A percentile compares a stretch with the other conserved stretches of the same genome.
Conservation (phyloP, 2,113 vertebrate genomes). For the Neodon shergylaensis region DNA sequence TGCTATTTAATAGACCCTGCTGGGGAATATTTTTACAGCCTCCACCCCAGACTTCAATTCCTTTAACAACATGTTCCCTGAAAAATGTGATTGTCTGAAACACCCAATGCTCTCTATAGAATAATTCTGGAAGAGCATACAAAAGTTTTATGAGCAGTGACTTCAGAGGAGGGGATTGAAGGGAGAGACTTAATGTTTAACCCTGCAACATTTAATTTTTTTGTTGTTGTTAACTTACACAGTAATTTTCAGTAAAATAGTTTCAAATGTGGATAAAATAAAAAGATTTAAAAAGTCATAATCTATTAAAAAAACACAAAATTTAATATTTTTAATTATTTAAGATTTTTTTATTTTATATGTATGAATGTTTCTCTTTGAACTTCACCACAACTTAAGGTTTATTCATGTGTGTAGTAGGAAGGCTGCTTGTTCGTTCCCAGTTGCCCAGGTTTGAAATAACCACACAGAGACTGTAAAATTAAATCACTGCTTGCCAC, state of each 20-base stretch:
- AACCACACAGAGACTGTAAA: no score
- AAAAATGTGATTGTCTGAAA: neutral
- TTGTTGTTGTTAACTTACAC: neutral
- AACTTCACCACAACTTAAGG: neutral
- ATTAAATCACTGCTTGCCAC: no score
- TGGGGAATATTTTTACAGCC: conserved; percentile 43
- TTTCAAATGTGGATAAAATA: conserved; percentile 30
- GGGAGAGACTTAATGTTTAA: conserved; percentile 47
- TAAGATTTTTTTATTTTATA: neutral
- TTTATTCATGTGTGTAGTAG: neutral
- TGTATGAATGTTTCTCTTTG: neutral
- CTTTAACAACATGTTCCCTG: conserved; percentile 2
- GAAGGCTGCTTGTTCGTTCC: no score
- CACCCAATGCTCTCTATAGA: neutral
- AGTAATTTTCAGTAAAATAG: conserved; percentile 61
- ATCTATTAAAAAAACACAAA: neutral
- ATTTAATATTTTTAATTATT: neutral
- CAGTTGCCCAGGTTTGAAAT: no score
- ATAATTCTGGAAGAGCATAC: conserved; percentile 38
- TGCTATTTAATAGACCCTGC: neutral
- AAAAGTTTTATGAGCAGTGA: neutral
- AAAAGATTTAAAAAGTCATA: neutral
- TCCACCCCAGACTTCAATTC: neutral
- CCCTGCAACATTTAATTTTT: conserved; percentile 23
- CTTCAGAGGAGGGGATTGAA: conserved; percentile 6